A percentile compares a stretch with the other conserved stretches of the same genome.
These are phyloP conservation scores for Etheostoma cragini DNA, from an alignment of 2,113 vertebrate genomes.

Conservation along the genomic window DNA sequence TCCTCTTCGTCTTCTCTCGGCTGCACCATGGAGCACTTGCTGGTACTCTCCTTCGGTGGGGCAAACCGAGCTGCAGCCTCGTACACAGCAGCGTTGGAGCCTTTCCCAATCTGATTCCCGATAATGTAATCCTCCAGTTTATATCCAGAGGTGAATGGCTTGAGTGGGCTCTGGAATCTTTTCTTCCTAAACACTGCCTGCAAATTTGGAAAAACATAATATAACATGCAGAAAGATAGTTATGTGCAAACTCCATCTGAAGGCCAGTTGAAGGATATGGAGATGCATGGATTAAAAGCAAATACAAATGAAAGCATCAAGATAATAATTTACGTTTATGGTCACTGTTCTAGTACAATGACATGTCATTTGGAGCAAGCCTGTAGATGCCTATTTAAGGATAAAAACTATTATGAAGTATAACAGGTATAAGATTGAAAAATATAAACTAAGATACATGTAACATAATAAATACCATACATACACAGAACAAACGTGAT, in stretches of 20 bases:
- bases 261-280: no score
- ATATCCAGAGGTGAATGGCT: constrained; percentile 85
- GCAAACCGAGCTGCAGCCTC: constrained; percentile 84
- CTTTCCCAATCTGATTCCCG: constrained; percentile 91
- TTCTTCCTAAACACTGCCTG: constrained; percentile 90
- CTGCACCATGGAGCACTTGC: constrained; percentile 24
- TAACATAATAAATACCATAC: no score
- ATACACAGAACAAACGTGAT: no score
- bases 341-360: no score
- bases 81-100: constrained; percentile 91
- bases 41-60: background rate
- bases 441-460: no score
- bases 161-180: constrained; percentile 79
- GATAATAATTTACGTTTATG: no score
- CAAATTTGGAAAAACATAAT: constrained; percentile 6
- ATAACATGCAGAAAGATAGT: background rate
- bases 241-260: background rate
- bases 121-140: constrained; percentile 92
- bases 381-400: no score
- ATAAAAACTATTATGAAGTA: no score
- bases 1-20: constrained; percentile 50
- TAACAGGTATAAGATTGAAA: no score
- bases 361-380: no score
- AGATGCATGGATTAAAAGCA: background rate
- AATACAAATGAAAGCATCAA: no score